Conservation (phyloP, 2,113 vertebrate species). For the Dromas ardeola region DNA sequence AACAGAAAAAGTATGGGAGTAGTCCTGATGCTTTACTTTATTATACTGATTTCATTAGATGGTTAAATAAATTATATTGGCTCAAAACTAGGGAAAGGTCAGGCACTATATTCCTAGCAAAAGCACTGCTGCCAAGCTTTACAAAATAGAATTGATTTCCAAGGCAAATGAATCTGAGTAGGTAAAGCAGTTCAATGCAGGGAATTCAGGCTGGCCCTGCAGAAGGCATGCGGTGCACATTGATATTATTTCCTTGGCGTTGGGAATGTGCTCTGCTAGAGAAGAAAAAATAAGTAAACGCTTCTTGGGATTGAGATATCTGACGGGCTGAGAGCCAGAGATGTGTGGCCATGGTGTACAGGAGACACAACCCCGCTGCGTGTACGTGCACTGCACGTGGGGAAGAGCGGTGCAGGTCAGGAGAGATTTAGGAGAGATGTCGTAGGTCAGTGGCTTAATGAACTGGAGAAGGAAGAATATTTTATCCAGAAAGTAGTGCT, state of each 20-base stretch:
- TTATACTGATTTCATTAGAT: not conserved
- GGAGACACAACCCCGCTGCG: not conserved
- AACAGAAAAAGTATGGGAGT: not conserved
- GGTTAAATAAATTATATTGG: not conserved
- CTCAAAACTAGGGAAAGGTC: not conserved
- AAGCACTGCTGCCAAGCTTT: not conserved
- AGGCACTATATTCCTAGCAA: not conserved
- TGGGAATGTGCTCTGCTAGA: not conserved
- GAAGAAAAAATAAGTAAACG: not conserved
- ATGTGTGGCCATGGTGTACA: not conserved
- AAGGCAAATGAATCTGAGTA: not conserved
- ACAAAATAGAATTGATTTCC: not conserved
- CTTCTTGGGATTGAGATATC: not conserved
- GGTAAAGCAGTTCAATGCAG: not conserved
- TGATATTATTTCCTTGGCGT: not conserved
- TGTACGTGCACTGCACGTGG: fast-evolving
- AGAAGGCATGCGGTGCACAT: not conserved
- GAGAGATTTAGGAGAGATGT: not conserved
- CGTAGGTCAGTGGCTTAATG: not conserved
- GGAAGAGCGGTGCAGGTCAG: not conserved
- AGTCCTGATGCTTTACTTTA: not conserved
- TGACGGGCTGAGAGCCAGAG: not conserved
- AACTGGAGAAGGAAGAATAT: not conserved
- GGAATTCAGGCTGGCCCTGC: not conserved
- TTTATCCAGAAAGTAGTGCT: not conserved